These are phyloP conservation scores for Neelides folsomi DNA, from an alignment of 2,888 invertebrate species.

Conservation along the genomic window DNA sequence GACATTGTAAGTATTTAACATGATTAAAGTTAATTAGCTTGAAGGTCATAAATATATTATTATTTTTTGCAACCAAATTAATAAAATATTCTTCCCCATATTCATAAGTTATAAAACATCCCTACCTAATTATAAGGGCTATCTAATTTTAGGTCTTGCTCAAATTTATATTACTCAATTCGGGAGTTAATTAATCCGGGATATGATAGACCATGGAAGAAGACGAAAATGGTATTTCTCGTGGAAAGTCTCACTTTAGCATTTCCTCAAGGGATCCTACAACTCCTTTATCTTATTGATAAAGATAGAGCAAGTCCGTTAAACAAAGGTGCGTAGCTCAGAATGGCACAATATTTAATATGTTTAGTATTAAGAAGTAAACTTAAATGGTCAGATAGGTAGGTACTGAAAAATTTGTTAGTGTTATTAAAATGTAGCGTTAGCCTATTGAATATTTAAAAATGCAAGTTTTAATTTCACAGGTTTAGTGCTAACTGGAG, in stretches of 20 bases:
- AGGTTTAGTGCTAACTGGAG: neutral
- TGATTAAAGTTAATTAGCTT: neutral
- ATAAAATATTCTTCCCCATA: neutral
- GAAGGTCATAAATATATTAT: neutral
- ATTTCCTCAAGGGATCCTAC: conserved; percentile 22
- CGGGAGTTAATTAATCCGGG: conserved; percentile 14
- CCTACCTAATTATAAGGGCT: neutral
- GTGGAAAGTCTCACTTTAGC: conserved; percentile 21
- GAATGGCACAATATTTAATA: too few relatives aligned
- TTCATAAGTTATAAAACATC: neutral
- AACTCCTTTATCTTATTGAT: conserved; percentile 15
- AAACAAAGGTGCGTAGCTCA: too few relatives aligned
- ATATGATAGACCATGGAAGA: conserved; percentile 23
- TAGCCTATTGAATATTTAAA: neutral
- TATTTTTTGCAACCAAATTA: neutral
- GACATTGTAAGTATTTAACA: conserved; percentile 15
- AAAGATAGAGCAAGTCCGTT: conserved; percentile 13
- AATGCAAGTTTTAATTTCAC: neutral
- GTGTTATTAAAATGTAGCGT: neutral
- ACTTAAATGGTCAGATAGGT: neutral
- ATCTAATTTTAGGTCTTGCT: conserved; percentile 11
- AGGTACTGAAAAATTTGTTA: neutral
- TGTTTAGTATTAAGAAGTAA: too few relatives aligned
- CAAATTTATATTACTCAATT: conserved; percentile 6
- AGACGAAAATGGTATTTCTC: conserved; percentile 18